A percentile compares a stretch with the other conserved stretches of the same genome.
Evolutionary conservation across 2,888 invertebrate genomes (phyloP).

Genomic region (Fabriciana adippe): DNA sequence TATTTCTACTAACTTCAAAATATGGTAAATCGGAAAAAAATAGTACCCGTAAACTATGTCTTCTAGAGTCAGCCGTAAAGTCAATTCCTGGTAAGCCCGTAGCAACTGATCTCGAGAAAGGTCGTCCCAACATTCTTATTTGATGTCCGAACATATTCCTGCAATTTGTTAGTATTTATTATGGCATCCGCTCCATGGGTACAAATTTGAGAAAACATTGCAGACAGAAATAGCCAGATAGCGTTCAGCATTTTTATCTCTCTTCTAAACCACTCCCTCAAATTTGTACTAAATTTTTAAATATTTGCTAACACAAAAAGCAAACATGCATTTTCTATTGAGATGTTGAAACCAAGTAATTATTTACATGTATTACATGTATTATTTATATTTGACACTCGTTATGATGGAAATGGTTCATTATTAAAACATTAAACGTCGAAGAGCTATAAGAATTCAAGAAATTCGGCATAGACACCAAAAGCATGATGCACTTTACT

Average conservation of each 20-base stretch:
- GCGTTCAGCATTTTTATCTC: slow-evolving; percentile 42
- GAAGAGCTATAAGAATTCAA: slow-evolving; percentile 34
- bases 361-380: slow-evolving; percentile 8
- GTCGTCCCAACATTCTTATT: slow-evolving; percentile 85
- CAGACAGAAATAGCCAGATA: slow-evolving; percentile 53
- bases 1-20: background rate
- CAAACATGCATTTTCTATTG: slow-evolving; percentile 71
- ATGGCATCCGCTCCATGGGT: slow-evolving; percentile 22
- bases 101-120: slow-evolving; percentile 85
- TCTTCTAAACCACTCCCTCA: slow-evolving; percentile 48
- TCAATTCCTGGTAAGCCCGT: slow-evolving; percentile 81
- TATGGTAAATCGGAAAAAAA: background rate
- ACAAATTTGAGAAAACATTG: slow-evolving; percentile 43
- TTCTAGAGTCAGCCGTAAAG: slow-evolving; percentile 76
- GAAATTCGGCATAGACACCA: slow-evolving; percentile 69
- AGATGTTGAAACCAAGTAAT: slow-evolving; percentile 39
- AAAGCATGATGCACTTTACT: slow-evolving; percentile 72
- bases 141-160: slow-evolving; percentile 85
- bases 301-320: slow-evolving; percentile 74
- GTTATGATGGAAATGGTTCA: slow-evolving; percentile 17
- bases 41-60: slow-evolving; percentile 82
- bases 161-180: slow-evolving; percentile 53
- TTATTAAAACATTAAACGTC: slow-evolving; percentile 10
- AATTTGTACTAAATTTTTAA: slow-evolving; percentile 55
- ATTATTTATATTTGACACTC: background rate